These are phyloP conservation scores for Irena cyanogastra DNA, from an alignment of 2,113 vertebrate genomes.

Conservation along the genomic window DNA sequence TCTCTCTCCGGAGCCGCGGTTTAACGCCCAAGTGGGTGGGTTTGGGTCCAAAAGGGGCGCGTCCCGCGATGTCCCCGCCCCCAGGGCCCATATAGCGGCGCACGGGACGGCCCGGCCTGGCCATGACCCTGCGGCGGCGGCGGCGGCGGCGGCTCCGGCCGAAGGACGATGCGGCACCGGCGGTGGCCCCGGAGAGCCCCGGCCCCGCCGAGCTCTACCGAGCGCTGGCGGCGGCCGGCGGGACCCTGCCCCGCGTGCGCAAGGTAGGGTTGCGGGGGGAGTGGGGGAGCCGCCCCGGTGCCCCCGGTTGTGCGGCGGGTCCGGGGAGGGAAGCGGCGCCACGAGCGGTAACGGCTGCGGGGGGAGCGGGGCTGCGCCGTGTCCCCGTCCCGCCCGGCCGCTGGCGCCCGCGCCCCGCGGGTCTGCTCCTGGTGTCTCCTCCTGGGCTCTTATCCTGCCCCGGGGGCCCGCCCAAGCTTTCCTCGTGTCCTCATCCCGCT, in stretches of 20 bases:
- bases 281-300: slow-evolving; percentile 72
- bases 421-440: background rate
- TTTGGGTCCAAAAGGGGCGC: background rate
- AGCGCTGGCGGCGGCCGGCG: slow-evolving; percentile 85
- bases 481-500: background rate
- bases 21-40: background rate
- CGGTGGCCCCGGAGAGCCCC: slow-evolving; percentile 3
- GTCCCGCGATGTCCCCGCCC: background rate
- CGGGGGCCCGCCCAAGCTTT: background rate
- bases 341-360: background rate
- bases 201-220: slow-evolving; percentile 37
- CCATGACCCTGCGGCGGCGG: slow-evolving; percentile 76
- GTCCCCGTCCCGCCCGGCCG: background rate
- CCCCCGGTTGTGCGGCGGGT: background rate
- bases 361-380: background rate
- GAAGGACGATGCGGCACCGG: slow-evolving; percentile 67
- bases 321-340: background rate
- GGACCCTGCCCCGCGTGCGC: slow-evolving; percentile 80
- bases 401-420: background rate
- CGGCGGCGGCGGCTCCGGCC: slow-evolving; percentile 62
- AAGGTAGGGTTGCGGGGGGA: slow-evolving; percentile 25
- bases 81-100: background rate
- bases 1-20: accelerated
- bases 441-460: background rate
- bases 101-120: background rate